Conservation (phyloP, 1,140 invertebrate species). For the Thaumetopoea pityocampa region DNA sequence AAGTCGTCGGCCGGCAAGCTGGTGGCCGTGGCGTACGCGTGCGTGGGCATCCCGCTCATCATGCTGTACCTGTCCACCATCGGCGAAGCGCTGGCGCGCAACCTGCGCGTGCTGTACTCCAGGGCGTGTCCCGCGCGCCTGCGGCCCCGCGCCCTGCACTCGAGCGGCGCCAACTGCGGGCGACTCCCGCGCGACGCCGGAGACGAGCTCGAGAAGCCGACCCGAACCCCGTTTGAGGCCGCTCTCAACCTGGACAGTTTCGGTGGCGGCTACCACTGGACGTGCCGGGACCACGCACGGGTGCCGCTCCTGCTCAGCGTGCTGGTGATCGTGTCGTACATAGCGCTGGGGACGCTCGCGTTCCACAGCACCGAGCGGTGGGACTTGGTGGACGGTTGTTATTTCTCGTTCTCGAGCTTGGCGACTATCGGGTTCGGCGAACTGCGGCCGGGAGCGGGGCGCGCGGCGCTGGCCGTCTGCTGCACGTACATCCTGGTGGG, state of each 20-base stretch:
- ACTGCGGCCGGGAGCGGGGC: slow-evolving; percentile 83
- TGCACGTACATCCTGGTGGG: no score
- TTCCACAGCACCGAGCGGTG: slow-evolving; percentile 94
- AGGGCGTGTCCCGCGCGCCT: slow-evolving; percentile 48
- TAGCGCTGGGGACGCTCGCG: slow-evolving; percentile 92
- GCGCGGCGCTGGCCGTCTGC: slow-evolving; percentile 78
- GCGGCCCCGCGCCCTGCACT: slow-evolving; percentile 15
- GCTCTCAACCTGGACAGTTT: slow-evolving; percentile 58
- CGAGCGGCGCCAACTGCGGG: slow-evolving; percentile 26
- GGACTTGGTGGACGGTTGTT: slow-evolving; percentile 93
- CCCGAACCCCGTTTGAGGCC: slow-evolving; percentile 56
- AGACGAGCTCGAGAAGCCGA: slow-evolving; percentile 37
- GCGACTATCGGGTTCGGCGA: slow-evolving; percentile 94
- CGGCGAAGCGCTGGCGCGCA: slow-evolving; percentile 84
- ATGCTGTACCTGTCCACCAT: slow-evolving; percentile 85
- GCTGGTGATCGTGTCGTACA: slow-evolving; percentile 91
- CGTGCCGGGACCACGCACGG: slow-evolving; percentile 77
- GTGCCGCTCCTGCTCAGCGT: slow-evolving; percentile 93
- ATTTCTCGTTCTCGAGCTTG: slow-evolving; percentile 96
- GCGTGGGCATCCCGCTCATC: slow-evolving; percentile 91
- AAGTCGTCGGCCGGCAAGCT: slow-evolving; percentile 87
- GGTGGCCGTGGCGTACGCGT: slow-evolving; percentile 92
- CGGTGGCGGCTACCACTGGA: slow-evolving; percentile 59
- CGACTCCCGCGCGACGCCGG: slow-evolving; percentile 38
- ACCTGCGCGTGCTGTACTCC: slow-evolving; percentile 67